Conservation (phyloP, 2,888 invertebrate genomes). For the Diadromus collaris region DNA sequence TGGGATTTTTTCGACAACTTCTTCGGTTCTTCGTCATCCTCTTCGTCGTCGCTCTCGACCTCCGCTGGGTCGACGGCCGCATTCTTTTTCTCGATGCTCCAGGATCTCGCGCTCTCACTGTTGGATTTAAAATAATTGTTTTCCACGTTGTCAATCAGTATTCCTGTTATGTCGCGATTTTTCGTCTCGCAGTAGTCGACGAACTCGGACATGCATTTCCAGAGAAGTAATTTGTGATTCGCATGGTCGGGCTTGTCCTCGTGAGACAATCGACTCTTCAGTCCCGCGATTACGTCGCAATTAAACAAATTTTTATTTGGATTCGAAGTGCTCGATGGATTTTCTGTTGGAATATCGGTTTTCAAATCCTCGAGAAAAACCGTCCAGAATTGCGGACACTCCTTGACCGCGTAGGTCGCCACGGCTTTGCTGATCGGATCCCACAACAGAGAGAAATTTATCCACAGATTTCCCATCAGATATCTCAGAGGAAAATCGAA, state of each 20-base stretch:
- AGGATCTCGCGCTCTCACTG: conserved; percentile 82
- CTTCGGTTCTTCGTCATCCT: conserved; percentile 62
- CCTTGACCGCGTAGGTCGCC: conserved; percentile 84
- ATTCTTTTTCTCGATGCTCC: conserved; percentile 81
- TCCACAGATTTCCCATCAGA: conserved; percentile 90
- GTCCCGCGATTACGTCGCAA: conserved; percentile 67
- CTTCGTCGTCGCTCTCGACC: conserved; percentile 76
- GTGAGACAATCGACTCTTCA: conserved; percentile 71
- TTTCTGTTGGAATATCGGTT: conserved; percentile 79
- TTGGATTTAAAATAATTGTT: conserved; percentile 84
- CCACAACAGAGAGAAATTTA: conserved; percentile 96
- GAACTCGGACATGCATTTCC: conserved; percentile 89
- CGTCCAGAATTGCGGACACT: conserved; percentile 86
- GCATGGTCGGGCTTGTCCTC: conserved; percentile 85
- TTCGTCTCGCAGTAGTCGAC: conserved; percentile 89
- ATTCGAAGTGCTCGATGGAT: conserved; percentile 78
- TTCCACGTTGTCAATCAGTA: conserved; percentile 91
- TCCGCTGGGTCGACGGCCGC: conserved; percentile 58
- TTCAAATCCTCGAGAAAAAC: conserved; percentile 84
- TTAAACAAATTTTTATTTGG: conserved; percentile 74
- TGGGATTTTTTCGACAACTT: conserved; percentile 56
- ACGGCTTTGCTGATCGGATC: conserved; percentile 90
- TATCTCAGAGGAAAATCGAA: conserved; percentile 87
- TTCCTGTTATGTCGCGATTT: conserved; percentile 89
- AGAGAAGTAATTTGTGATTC: conserved; percentile 90